These are phyloP conservation scores for Catotricha subobsoleta DNA, from an alignment of 2,888 invertebrate genomes.

Conservation along the genomic window DNA sequence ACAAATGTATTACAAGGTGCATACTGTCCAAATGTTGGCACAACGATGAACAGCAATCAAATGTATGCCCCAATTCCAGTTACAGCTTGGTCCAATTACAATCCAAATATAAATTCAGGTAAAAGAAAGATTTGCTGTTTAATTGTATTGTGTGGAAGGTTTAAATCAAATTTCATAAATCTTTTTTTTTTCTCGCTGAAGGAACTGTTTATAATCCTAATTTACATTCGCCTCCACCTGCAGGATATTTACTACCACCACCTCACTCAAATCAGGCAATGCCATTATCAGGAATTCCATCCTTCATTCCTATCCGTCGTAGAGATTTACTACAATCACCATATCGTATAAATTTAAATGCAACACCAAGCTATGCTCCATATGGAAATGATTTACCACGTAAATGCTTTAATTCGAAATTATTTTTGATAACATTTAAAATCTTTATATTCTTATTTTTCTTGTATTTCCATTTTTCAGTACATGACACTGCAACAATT, in stretches of 20 bases:
- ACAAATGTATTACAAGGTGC: no score
- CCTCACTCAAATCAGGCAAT: background rate
- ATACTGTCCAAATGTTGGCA: no score
- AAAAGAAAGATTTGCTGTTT: background rate
- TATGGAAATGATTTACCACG: conserved; percentile 3
- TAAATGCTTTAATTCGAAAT: background rate
- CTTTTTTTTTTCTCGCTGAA: background rate
- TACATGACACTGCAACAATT: background rate
- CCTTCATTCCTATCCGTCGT: background rate
- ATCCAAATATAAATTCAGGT: background rate
- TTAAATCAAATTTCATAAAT: background rate
- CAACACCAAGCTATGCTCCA: background rate
- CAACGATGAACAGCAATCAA: no score
- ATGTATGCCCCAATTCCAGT: background rate
- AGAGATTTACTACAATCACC: background rate
- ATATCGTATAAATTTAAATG: conserved; percentile 1
- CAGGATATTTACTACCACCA: background rate
- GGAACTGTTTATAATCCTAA: no score
- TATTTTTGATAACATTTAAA: background rate
- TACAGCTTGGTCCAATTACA: background rate
- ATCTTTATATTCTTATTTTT: background rate
- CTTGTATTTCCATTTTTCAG: background rate
- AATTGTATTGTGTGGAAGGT: background rate
- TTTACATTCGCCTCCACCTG: background rate
- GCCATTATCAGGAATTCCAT: background rate